These are phyloP conservation scores for Cyanoliseus patagonus DNA, from an alignment of 2,113 vertebrate genomes.

Conservation along the genomic window DNA sequence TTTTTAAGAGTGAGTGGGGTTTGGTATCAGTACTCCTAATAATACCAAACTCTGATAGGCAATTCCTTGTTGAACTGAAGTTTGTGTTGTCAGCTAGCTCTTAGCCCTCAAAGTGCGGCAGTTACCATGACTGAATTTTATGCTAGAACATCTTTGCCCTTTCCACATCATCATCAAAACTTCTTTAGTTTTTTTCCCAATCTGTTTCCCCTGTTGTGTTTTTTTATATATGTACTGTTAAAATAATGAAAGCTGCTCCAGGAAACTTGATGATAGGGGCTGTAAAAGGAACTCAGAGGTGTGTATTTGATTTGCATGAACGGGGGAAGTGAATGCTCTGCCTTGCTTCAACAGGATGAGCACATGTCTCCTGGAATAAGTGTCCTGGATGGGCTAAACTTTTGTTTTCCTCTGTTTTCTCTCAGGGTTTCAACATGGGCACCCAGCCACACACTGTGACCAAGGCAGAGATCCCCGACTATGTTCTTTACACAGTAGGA, in stretches of 20 bases:
- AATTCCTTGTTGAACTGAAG: background rate
- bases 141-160: background rate
- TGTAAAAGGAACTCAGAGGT: background rate
- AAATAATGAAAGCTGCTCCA: background rate
- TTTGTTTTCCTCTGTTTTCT: background rate
- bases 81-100: background rate
- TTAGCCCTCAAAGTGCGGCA: background rate
- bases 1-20: background rate
- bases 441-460: background rate
- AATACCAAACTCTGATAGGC: background rate
- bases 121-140: background rate
- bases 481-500: constrained; percentile 59
- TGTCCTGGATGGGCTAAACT: background rate
- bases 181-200: background rate
- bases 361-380: background rate
- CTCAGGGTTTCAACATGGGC: constrained; percentile 49
- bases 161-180: background rate
- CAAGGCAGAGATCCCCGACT: constrained; percentile 43
- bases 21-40: background rate
- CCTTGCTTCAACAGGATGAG: background rate
- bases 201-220: background rate
- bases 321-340: background rate
- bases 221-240: background rate
- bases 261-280: background rate
- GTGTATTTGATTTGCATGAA: background rate